These are phyloP conservation scores for Patella caerulea DNA, from an alignment of 2,888 invertebrate genomes.

Conservation along the genomic window DNA sequence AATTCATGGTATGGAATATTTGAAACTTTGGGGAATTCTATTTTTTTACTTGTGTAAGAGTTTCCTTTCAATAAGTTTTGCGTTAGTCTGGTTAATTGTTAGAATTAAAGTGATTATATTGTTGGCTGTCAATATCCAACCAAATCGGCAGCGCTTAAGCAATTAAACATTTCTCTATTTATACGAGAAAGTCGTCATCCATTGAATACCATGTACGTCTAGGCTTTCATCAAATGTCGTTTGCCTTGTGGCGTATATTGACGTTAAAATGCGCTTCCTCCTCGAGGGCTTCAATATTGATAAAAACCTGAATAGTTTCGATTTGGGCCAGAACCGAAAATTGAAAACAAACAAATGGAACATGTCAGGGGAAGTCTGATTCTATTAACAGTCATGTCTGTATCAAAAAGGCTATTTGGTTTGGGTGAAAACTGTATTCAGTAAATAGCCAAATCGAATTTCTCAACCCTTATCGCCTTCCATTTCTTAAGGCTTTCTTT, in stretches of 20 bases:
- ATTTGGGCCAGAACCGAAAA: neutral
- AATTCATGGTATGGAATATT: too few relatives aligned
- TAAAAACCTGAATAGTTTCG: conserved; percentile 9
- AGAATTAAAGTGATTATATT: too few relatives aligned
- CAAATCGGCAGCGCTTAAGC: too few relatives aligned
- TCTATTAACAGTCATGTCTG: conserved; percentile 9
- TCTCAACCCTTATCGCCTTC: neutral
- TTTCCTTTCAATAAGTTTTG: too few relatives aligned
- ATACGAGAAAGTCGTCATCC: neutral
- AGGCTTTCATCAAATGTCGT: conserved; percentile 3
- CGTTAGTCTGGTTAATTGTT: too few relatives aligned
- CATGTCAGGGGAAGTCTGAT: conserved; percentile 7
- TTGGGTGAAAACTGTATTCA: conserved; percentile 6
- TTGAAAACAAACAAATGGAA: conserved; percentile 7
- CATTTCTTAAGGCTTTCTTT: neutral
- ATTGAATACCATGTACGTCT: neutral
- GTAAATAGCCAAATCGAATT: conserved; percentile 13
- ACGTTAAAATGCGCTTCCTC: neutral
- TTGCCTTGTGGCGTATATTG: conserved; percentile 5
- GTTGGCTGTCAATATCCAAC: too few relatives aligned
- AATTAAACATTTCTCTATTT: neutral
- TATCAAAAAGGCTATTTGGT: conserved; percentile 10
- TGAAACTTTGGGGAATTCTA: too few relatives aligned
- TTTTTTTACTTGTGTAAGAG: too few relatives aligned
- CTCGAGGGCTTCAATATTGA: conserved; percentile 1